phyloP scores from a whole-genome alignment of 2,113 vertebrate species.

The Sorex araneus region DNA sequence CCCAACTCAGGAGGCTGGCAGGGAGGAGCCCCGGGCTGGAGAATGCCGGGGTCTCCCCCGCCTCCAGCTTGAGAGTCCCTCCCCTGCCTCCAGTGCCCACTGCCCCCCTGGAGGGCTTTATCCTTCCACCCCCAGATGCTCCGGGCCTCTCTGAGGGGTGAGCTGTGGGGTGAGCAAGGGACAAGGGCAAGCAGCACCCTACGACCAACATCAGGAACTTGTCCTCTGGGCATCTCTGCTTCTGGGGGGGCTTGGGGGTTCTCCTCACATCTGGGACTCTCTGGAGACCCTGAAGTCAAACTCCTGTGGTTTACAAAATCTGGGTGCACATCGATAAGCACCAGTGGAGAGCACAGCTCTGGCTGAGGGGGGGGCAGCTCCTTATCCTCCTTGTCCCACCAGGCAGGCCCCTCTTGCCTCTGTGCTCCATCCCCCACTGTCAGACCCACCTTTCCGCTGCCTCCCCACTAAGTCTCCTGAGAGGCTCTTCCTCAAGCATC shows the following conservation, averaged over 20 bases:
- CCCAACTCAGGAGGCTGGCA: background rate
- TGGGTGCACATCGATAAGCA: background rate
- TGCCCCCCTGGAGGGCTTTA: background rate
- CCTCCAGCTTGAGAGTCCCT: conserved; percentile 26
- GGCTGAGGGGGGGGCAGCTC: background rate
- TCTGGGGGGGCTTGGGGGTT: background rate
- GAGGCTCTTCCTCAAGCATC: background rate
- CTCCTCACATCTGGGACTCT: background rate
- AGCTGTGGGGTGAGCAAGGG: background rate
- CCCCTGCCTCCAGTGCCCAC: too few relatives aligned
- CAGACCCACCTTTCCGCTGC: background rate
- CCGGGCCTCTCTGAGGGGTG: background rate
- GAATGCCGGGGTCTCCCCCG: background rate
- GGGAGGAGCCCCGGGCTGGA: conserved; percentile 29
- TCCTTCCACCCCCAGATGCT: background rate
- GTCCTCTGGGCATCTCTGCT: background rate
- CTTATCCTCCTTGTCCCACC: background rate
- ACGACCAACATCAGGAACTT: conserved; percentile 29
- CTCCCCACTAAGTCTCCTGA: background rate
- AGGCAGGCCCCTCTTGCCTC: background rate
- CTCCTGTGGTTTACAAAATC: too few relatives aligned
- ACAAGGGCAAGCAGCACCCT: background rate
- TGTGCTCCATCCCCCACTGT: background rate
- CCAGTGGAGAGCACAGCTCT: background rate
- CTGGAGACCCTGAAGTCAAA: conserved; percentile 1